phyloP scores from a whole-genome alignment of 2,888 invertebrate genomes.

The Rhamphomyia laevipes region DNA sequence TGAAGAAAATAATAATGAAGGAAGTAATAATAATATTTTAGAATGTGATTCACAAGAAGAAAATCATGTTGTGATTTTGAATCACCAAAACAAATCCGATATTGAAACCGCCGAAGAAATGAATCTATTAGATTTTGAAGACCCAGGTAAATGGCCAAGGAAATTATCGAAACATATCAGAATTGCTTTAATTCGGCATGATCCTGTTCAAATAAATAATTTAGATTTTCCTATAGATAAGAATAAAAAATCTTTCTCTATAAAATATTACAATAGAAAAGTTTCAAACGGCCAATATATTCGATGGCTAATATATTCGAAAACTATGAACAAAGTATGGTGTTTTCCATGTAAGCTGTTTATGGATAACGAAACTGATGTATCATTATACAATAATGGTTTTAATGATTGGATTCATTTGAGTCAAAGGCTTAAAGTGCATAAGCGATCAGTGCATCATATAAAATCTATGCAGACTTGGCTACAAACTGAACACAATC shows the following conservation, averaged over 20 bases:
- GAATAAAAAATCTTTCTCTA: not conserved
- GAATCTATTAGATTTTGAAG: not conserved
- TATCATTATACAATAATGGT: not conserved
- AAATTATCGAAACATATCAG: not conserved
- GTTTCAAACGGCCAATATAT: not conserved
- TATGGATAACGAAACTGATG: not conserved
- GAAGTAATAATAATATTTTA: not conserved
- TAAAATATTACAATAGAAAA: not conserved
- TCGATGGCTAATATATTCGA: not conserved
- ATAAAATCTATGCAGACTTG: not conserved
- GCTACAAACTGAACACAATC: not conserved
- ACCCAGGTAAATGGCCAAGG: not conserved
- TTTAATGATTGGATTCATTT: not conserved
- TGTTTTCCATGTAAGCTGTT: not conserved
- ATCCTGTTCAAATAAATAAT: constrained; percentile 1
- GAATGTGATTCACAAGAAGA: not conserved
- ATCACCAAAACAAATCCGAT: not conserved
- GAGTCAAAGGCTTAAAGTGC: not conserved
- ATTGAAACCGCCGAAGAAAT: not conserved
- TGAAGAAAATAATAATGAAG: not conserved
- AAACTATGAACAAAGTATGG: not conserved
- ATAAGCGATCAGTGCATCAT: not conserved
- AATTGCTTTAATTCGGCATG: not conserved
- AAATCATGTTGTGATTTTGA: not conserved
- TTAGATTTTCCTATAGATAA: not conserved